These are phyloP conservation scores for Manacus vitellinus DNA, from an alignment of 2,113 vertebrate species.

Conservation along the genomic window DNA sequence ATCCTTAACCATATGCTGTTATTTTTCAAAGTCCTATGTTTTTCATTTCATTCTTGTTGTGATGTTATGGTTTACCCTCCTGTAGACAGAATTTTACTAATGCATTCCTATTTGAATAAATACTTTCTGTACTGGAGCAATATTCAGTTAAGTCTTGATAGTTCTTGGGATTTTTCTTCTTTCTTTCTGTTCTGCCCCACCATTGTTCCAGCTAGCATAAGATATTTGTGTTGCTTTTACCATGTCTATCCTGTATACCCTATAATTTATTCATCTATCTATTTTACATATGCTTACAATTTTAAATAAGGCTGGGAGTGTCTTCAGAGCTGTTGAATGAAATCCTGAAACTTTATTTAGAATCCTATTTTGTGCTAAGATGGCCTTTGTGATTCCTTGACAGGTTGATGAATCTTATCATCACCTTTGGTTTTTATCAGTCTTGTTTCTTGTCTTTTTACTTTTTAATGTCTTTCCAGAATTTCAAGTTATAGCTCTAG, in stretches of 20 bases:
- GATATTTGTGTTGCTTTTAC: background rate
- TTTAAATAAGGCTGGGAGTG: background rate
- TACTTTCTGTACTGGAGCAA: background rate
- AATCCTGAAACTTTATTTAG: constrained; percentile 4
- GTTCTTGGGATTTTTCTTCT: background rate
- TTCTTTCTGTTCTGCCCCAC: background rate
- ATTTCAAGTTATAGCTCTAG: background rate
- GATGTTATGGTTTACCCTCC: background rate
- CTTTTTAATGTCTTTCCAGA: background rate
- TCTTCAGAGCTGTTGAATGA: background rate
- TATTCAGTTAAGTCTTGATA: background rate
- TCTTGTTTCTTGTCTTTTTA: background rate
- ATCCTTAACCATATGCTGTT: background rate
- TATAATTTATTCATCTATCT: background rate
- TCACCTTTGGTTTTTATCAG: background rate
- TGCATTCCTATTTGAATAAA: background rate
- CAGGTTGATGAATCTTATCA: background rate
- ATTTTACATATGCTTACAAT: background rate
- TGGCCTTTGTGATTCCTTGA: background rate
- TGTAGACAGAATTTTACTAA: background rate
- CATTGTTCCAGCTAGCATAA: background rate
- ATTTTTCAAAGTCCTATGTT: background rate
- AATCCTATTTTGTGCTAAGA: background rate
- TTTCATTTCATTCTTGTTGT: background rate
- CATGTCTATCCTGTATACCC: background rate